A percentile compares a stretch with the other conserved stretches of the same genome.
phyloP scores from a whole-genome alignment of 2,888 invertebrate species.

The Chironomus riparius region DNA sequence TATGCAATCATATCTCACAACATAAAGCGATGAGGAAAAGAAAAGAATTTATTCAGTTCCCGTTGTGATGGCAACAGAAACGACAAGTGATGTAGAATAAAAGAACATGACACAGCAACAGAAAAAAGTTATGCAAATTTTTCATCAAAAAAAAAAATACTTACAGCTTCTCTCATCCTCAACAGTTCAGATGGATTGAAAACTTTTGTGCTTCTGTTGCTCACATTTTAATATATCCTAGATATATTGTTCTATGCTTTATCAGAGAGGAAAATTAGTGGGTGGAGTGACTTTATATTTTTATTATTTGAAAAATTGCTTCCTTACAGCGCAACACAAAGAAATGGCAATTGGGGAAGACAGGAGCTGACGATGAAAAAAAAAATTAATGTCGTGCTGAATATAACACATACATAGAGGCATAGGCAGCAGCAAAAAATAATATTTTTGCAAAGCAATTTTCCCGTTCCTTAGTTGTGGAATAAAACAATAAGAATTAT shows the following conservation, averaged over 20 bases:
- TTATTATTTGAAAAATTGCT: constrained; percentile 2
- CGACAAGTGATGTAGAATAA: neutral
- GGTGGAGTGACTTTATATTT: neutral
- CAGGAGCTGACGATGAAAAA: neutral
- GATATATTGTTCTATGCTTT: neutral
- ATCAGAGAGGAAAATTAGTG: neutral
- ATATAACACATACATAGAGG: neutral
- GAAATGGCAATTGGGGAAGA: neutral
- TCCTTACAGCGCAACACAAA: neutral
- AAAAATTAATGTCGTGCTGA: neutral
- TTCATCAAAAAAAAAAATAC: neutral
- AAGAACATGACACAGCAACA: constrained; percentile 7
- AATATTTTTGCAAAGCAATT: neutral
- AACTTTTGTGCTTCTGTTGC: neutral
- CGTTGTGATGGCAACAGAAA: neutral
- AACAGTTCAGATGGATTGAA: too few species aligned
- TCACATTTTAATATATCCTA: neutral
- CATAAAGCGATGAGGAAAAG: too few species aligned
- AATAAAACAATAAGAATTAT: neutral
- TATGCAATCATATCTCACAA: too few species aligned
- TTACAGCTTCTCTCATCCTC: neutral
- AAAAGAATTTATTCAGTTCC: too few species aligned
- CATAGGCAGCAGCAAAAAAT: neutral
- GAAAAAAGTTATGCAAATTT: constrained; percentile 19
- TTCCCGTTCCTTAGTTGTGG: neutral